Evolutionary conservation across 2,113 vertebrate species (phyloP), one percentile per base, ranked within the genome.

Genomic region (Cyanocitta stelleri): DNA sequence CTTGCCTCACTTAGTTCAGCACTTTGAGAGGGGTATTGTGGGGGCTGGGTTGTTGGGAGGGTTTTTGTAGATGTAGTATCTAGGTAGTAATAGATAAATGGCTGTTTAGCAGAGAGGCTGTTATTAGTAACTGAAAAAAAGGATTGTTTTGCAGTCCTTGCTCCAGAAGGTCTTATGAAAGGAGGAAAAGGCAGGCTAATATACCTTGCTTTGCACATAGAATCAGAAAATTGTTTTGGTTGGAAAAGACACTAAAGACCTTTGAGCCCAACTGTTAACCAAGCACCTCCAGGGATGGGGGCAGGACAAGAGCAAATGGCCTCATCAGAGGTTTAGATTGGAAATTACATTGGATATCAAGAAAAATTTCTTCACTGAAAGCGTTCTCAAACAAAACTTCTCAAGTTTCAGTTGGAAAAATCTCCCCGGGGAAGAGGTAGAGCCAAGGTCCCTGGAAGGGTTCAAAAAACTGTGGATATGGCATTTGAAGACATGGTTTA

Each of bases 271-370:
- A 14, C 19, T 10, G 10, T 30, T 32, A 56, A 33, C 2, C 24
- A 27, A 32, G 17, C 7, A 48, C 7, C 9, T 64, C 6, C 48
- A 62, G 8, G 19, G 18, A 46, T 46, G 39, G 33, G 0, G 0
- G 5, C 20, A 35, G 75, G 20, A 35, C 5, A 30, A 49, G 14
- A 43, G 11, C 13, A 88, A 62, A 49, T 10, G 32, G 11, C 49
- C 30, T 35, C 30, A 11, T 10, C 2, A 5, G 8, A 48, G 5
- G 5, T 30, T 63, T 48, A 48, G 16, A n/a, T 13, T 17, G 11
- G 20, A 63, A 58, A n/a, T 56, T 41, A 26, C 16, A 15, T 11
- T 32, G 21, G 13, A 35, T 49, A 63, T 12, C 18, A 43, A 11
- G 49, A 43, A 79, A 48, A 21, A 26, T 1, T 17, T 62, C 5